Conservation (phyloP, 1,140 invertebrate genomes). For the Charaxes varanes region DNA sequence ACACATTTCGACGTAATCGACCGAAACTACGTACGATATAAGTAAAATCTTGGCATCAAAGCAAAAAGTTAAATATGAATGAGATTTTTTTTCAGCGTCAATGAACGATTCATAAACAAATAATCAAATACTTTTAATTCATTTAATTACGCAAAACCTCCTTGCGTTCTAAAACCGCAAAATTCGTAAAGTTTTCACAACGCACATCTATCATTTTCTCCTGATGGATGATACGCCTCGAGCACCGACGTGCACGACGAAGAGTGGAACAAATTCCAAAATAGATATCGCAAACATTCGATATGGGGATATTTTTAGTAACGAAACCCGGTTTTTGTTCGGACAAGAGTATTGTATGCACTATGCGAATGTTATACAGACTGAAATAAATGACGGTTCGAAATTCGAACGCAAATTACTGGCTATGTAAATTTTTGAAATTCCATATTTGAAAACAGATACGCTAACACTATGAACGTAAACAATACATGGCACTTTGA, state of each 20-base stretch:
- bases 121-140: background rate
- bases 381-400: slow-evolving; percentile 38
- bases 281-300: slow-evolving; percentile 71
- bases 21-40: slow-evolving; percentile 21
- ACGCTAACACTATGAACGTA: slow-evolving; percentile 7
- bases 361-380: slow-evolving; percentile 39
- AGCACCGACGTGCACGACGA: slow-evolving; percentile 27
- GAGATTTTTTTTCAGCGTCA: slow-evolving; percentile 9
- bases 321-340: slow-evolving; percentile 66
- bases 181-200: too few relatives aligned
- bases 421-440: slow-evolving; percentile 14
- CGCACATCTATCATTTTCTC: slow-evolving; percentile 16
- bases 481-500: slow-evolving; percentile 14
- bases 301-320: slow-evolving; percentile 70
- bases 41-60: slow-evolving; percentile 30
- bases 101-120: slow-evolving; percentile 14
- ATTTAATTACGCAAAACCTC: background rate
- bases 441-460: slow-evolving; percentile 4
- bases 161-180: too few relatives aligned
- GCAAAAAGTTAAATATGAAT: slow-evolving; percentile 10
- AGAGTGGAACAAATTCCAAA: slow-evolving; percentile 57
- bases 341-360: slow-evolving; percentile 61
- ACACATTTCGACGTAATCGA: slow-evolving; percentile 30
- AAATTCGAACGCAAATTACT: slow-evolving; percentile 28
- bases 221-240: slow-evolving; percentile 24